Conservation (phyloP, 2,113 vertebrate genomes). For the Paratilapia polleni region DNA sequence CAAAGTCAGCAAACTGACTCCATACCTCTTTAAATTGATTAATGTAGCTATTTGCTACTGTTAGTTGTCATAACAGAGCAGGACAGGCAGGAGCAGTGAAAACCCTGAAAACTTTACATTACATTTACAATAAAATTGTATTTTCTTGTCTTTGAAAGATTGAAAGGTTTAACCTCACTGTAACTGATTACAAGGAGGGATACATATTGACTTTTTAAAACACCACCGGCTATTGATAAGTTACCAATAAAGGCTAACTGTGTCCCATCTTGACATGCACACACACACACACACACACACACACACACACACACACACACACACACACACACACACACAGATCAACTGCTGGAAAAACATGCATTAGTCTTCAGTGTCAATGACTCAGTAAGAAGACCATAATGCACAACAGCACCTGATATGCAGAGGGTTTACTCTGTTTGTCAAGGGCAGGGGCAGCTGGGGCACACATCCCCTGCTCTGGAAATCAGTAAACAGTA, state of each 20-base stretch:
- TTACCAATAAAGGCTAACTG: background rate
- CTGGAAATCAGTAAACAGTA: slow-evolving; percentile 57
- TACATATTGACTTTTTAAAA: background rate
- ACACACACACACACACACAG: slow-evolving; percentile 24
- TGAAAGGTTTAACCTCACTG: background rate
- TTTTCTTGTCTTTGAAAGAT: background rate
- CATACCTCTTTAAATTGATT: no score
- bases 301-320: background rate
- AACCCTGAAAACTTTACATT: background rate
- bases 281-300: background rate
- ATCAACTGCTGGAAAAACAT: slow-evolving; percentile 37
- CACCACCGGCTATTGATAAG: background rate
- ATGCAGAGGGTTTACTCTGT: slow-evolving; percentile 72
- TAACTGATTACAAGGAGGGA: background rate
- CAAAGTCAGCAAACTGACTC: no score
- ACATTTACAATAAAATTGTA: background rate
- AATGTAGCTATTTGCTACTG: background rate
- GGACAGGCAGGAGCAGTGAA: background rate
- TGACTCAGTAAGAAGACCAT: slow-evolving; percentile 41
- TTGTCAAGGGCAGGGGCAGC: slow-evolving; percentile 74
- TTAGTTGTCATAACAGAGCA: no score
- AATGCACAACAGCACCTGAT: slow-evolving; percentile 51
- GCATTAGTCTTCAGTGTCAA: slow-evolving; percentile 51
- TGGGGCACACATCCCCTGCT: slow-evolving; percentile 43
- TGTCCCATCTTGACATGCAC: background rate